Evolutionary conservation across 1,140 invertebrate genomes (phyloP), one percentile per base, ranked within the genome.

Genomic region (Drosophila sulfurigaster): DNA sequence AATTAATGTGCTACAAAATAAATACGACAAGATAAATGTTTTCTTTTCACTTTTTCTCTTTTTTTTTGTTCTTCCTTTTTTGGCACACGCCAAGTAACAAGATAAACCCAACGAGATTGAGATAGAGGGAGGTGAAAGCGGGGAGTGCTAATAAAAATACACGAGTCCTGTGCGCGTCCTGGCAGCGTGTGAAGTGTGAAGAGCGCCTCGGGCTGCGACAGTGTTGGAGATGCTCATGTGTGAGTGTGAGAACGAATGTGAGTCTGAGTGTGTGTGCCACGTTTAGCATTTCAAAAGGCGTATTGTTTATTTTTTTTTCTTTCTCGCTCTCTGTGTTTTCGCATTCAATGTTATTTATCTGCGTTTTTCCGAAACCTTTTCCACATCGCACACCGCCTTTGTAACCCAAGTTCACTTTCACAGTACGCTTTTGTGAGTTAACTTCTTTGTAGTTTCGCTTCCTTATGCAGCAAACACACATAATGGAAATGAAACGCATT

Each of bases 211-310:
- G 67, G 76, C 58, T 45, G 67, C 60, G 57, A 49, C 52, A 51
- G 49, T 28, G 51, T 60, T 60, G 38, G 28, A 38, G 8, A 35
- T 43, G 15, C 25, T 57, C 10, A 52, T 52, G 38, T 52, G 56
- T 48, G 68, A 25, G 20, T 63, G 56, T 57, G 62, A 28, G 20
- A 25, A 25, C 20, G 20, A 25, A 25, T 46, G 56, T 48, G 68
- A n/a, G 48, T 41, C 68, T 43, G 32, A 60, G 20, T 63, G 67
- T 68, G 73, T 75, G 66, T 63, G 64, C 35, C 71, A 85, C 85
- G 83, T 88, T 88, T 88, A 88, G 83, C 83, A 88, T 88, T 88
- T 88, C 83, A 88, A 88, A 88, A 89, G 83, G 85, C 85, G 81
- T 85, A 81, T 88, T 88, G 85, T 88, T 88, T 89, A 76, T 89